Evolutionary conservation across 2,797 vertebrate species (phyloP).

Genomic region (Neosilurus mollespiculum): DNA sequence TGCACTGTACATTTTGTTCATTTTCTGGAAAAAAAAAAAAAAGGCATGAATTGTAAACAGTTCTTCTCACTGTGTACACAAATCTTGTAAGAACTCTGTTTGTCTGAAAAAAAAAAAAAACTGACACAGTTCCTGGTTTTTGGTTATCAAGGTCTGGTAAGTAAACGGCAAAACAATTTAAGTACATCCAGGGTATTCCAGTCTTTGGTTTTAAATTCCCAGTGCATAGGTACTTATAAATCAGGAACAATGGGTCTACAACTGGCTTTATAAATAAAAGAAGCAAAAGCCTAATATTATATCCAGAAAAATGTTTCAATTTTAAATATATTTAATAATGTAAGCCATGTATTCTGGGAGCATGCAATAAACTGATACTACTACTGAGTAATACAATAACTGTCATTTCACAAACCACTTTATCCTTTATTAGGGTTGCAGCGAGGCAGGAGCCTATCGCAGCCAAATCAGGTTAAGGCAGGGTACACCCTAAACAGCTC

Average conservation of each 20-base stretch:
- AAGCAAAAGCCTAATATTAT: background rate
- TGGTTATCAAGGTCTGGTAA: background rate
- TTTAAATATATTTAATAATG: background rate
- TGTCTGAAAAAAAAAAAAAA: background rate
- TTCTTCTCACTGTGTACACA: slow-evolving; percentile 1
- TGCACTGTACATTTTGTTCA: background rate
- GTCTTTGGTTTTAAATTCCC: background rate
- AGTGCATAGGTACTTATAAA: background rate
- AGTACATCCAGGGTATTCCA: background rate
- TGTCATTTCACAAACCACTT: too few species aligned
- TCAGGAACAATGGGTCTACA: background rate
- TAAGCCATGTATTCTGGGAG: background rate
- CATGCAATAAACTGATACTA: background rate
- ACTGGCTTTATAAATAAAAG: background rate
- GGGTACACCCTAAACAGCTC: too few species aligned
- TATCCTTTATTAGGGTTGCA: too few species aligned
- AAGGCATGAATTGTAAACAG: background rate
- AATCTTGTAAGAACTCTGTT: background rate
- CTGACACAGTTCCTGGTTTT: background rate
- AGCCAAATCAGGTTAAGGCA: too few species aligned
- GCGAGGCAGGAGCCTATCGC: too few species aligned
- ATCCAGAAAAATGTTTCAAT: background rate
- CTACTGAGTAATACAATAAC: background rate
- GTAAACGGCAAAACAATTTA: background rate
- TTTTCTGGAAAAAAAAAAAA: background rate